phyloP scores from a whole-genome alignment of 2,113 vertebrate genomes.

The Oreochromis spilurus region DNA sequence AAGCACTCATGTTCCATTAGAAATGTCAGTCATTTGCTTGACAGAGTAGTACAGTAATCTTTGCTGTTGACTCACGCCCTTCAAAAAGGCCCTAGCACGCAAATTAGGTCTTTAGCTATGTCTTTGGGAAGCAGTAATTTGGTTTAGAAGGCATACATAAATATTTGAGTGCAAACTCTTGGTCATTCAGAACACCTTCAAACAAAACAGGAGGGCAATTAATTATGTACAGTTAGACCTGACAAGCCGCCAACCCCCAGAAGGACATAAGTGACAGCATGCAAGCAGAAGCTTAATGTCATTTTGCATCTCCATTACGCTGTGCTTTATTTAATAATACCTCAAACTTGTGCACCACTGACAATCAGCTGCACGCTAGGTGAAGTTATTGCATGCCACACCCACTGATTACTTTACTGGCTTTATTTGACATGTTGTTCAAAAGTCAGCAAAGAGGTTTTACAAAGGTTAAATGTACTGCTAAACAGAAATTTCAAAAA shows the following conservation, averaged over 20 bases:
- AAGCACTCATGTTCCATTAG: constrained; percentile 52
- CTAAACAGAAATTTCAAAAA: not conserved
- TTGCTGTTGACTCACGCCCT: constrained; percentile 50
- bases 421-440: constrained; percentile 2
- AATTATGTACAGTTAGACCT: constrained; percentile 64
- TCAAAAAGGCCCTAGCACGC: constrained; percentile 47
- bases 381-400: not conserved
- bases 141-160: constrained; percentile 72
- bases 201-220: constrained; percentile 62
- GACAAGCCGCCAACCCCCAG: constrained; percentile 47
- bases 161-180: constrained; percentile 59
- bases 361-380: constrained; percentile 1
- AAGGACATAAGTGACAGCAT: constrained; percentile 61
- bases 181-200: constrained; percentile 54
- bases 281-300: constrained; percentile 42
- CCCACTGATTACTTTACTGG: not conserved
- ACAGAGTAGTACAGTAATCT: constrained; percentile 48
- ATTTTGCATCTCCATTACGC: constrained; percentile 58
- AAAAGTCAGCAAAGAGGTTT: not conserved
- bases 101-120: constrained; percentile 73
- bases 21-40: constrained; percentile 57
- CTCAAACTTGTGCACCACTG: constrained; percentile 17
- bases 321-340: constrained; percentile 53
- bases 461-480: not conserved
- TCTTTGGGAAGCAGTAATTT: constrained; percentile 62